Percentiles rank a stretch among this genome's conserved stretches.
Conservation (phyloP, 2,888 invertebrate species). For the Trichopoda pennipes region DNA sequence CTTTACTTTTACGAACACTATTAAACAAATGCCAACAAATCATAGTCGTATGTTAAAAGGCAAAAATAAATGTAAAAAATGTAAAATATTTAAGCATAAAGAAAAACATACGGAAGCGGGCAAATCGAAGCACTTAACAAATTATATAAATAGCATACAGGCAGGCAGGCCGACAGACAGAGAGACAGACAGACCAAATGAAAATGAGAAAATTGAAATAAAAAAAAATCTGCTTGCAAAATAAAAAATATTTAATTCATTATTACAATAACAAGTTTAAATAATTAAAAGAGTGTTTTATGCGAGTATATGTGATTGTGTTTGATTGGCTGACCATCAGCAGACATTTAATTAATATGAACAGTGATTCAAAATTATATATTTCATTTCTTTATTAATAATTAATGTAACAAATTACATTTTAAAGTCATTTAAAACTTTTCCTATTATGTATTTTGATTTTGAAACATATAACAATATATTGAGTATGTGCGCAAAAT, state of each 20-base stretch:
- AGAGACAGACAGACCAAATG: too few species aligned
- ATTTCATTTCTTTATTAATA: conserved; percentile 27
- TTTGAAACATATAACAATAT: too few species aligned
- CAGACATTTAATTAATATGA: conserved; percentile 11
- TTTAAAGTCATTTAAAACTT: not conserved
- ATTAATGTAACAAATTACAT: conserved; percentile 9
- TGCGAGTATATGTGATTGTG: not conserved
- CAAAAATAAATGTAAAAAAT: conserved; percentile 34
- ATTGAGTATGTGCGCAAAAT: too few species aligned
- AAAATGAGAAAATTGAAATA: conserved; percentile 37
- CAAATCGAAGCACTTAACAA: conserved; percentile 49
- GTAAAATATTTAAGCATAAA: conserved; percentile 30
- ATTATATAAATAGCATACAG: conserved; percentile 29
- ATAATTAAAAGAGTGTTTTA: conserved; percentile 8
- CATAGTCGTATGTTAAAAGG: conserved; percentile 6
- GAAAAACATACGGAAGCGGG: conserved; percentile 51
- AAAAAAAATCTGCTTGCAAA: not conserved
- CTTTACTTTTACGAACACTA: conserved; percentile 2
- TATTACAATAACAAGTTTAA: conserved; percentile 26
- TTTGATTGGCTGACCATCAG: not conserved
- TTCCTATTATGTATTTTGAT: not conserved
- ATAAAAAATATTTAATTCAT: conserved; percentile 33
- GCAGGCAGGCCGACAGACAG: not conserved
- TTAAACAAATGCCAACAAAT: conserved; percentile 9
- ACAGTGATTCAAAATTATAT: conserved; percentile 6